Conservation (phyloP, 2,113 vertebrate genomes). For the Hirundichthys speculiger region DNA sequence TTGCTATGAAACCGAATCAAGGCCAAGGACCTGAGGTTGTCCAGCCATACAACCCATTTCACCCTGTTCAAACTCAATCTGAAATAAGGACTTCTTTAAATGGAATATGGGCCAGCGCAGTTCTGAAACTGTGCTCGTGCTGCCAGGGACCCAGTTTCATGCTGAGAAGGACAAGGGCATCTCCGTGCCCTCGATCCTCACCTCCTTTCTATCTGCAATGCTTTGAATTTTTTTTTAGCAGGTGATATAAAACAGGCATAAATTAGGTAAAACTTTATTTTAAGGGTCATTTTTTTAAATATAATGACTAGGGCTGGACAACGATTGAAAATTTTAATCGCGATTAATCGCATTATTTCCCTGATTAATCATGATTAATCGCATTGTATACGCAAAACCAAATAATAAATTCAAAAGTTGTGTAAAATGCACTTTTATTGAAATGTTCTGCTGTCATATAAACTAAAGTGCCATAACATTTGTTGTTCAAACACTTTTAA, state of each 20-base stretch:
- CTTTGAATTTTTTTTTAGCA: slow-evolving; percentile 1
- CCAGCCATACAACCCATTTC: slow-evolving; percentile 77
- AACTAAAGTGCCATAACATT: too few relatives aligned
- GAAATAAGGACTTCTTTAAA: slow-evolving; percentile 78
- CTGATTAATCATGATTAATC: too few relatives aligned
- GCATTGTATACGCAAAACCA: too few relatives aligned
- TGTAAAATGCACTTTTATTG: too few relatives aligned
- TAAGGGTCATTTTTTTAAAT: too few relatives aligned
- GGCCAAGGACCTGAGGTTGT: slow-evolving; percentile 56
- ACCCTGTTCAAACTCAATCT: slow-evolving; percentile 60
- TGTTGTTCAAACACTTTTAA: too few relatives aligned
- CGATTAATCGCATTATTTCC: too few relatives aligned
- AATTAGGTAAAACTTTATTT: background rate
- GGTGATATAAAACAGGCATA: background rate
- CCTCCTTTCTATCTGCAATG: slow-evolving; percentile 17
- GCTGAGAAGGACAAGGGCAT: slow-evolving; percentile 56
- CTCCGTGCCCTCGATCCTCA: slow-evolving; percentile 55
- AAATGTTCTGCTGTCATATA: too few relatives aligned
- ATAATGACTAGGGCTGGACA: too few relatives aligned
- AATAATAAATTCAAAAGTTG: too few relatives aligned
- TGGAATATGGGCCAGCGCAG: slow-evolving; percentile 79
- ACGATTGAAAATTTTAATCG: too few relatives aligned
- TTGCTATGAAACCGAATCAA: slow-evolving; percentile 34
- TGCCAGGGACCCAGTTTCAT: slow-evolving; percentile 80
- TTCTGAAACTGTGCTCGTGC: slow-evolving; percentile 55